phyloP scores from a whole-genome alignment of 2,797 vertebrate genomes.

The Schizopygopsis pylzovi region DNA sequence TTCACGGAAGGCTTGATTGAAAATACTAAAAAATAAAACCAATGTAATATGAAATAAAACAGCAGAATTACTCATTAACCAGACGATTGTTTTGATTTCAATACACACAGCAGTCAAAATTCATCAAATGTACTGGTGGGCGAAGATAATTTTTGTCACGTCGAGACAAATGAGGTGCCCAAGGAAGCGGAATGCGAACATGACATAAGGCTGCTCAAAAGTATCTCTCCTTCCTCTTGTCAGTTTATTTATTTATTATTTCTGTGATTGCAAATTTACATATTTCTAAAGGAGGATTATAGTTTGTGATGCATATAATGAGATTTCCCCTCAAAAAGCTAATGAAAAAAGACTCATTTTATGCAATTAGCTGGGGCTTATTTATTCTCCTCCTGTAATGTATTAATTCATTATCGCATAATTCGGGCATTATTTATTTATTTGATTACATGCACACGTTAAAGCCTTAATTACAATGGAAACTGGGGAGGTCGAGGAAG shows the following conservation, averaged over 20 bases:
- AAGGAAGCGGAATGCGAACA: constrained; percentile 43
- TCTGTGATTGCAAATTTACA: constrained; percentile 70
- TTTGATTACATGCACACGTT: constrained; percentile 76
- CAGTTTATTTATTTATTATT: constrained; percentile 53
- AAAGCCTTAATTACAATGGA: constrained; percentile 79
- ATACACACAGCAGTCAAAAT: constrained; percentile 33
- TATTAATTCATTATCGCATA: constrained; percentile 81
- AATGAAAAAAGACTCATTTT: constrained; percentile 77
- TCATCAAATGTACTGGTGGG: constrained; percentile 20
- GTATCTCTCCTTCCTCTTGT: constrained; percentile 49
- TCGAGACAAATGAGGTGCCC: constrained; percentile 52
- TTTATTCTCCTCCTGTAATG: constrained; percentile 78
- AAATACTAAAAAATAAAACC: background rate
- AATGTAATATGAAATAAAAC: constrained; percentile 3
- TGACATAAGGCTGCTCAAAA: constrained; percentile 60
- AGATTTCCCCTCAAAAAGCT: constrained; percentile 75
- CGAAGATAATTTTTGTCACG: constrained; percentile 34
- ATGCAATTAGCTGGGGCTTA: constrained; percentile 75
- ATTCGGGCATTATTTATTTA: constrained; percentile 77
- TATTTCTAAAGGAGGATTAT: constrained; percentile 72
- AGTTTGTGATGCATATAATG: constrained; percentile 81
- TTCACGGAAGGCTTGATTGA: background rate
- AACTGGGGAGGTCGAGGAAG: constrained; percentile 67
- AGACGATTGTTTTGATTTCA: constrained; percentile 37
- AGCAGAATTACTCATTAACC: constrained; percentile 16